phyloP scores from a whole-genome alignment of 2,888 invertebrate genomes.

The Erpobdella octoculata region DNA sequence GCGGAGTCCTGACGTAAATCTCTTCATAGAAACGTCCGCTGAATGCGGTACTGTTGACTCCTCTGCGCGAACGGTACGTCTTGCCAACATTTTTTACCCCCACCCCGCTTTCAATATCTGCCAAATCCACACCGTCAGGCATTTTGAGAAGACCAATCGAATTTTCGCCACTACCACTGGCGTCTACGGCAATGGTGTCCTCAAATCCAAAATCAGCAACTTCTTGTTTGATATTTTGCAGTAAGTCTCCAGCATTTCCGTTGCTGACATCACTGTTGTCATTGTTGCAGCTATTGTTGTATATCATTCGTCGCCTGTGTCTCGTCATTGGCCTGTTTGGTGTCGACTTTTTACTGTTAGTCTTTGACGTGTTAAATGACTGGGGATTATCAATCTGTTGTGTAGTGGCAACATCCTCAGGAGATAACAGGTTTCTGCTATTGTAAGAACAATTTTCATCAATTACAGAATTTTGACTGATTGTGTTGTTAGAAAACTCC shows the following conservation, averaged over 20 bases:
- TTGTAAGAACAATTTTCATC: neutral
- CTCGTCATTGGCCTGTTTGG: neutral
- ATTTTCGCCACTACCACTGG: neutral
- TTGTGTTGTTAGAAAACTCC: neutral
- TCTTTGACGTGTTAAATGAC: neutral
- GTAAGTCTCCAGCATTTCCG: neutral
- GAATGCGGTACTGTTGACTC: slow-evolving; percentile 11
- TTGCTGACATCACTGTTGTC: neutral
- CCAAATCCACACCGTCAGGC: neutral
- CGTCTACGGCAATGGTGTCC: neutral
- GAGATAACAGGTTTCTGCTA: neutral
- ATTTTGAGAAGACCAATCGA: neutral
- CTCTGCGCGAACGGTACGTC: neutral
- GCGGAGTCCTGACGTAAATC: slow-evolving; percentile 31
- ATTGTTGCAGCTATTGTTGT: neutral
- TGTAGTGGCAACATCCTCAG: neutral
- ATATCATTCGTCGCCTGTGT: slow-evolving; percentile 5
- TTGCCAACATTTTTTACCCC: neutral
- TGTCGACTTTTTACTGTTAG: neutral
- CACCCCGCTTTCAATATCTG: neutral
- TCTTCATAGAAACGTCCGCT: slow-evolving; percentile 28
- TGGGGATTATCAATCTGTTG: neutral
- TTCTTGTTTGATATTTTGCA: slow-evolving; percentile 18
- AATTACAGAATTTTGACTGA: no score
- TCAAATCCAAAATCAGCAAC: slow-evolving; percentile 10